phyloP scores from a whole-genome alignment of 2,888 invertebrate species.

The Epistrophella euchroma region DNA sequence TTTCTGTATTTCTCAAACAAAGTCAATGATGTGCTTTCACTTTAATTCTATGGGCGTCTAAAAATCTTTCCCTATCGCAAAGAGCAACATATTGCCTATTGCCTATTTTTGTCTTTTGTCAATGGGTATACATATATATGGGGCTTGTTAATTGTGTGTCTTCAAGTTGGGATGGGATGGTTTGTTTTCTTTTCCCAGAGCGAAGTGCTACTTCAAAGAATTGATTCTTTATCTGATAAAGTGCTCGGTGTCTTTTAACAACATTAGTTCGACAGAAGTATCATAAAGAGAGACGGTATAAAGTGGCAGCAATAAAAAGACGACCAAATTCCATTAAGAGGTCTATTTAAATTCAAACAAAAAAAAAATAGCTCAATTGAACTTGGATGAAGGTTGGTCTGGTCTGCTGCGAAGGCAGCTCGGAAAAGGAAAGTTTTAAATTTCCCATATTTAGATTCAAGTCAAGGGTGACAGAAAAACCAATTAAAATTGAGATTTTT shows the following conservation, averaged over 20 bases:
- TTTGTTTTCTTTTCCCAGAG: slow-evolving; percentile 11
- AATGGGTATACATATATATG: too few species aligned
- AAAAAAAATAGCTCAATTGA: slow-evolving; percentile 46
- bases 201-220: slow-evolving; percentile 64
- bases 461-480: background rate
- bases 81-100: slow-evolving; percentile 39
- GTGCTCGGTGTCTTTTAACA: slow-evolving; percentile 65
- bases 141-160: background rate
- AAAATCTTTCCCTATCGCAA: background rate
- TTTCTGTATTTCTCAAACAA: too few species aligned
- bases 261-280: slow-evolving; percentile 49
- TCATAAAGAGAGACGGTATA: slow-evolving; percentile 19
- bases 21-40: too few species aligned
- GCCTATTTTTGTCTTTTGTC: slow-evolving; percentile 32
- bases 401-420: background rate
- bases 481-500: background rate
- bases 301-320: slow-evolving; percentile 38
- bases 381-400: slow-evolving; percentile 31
- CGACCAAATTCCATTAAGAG: slow-evolving; percentile 43
- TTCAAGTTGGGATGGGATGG: background rate
- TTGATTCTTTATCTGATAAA: slow-evolving; percentile 67
- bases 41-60: too few species aligned
- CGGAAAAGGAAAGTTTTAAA: background rate
- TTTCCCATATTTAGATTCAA: background rate
- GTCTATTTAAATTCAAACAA: slow-evolving; percentile 57